Percentiles rank a stretch among this genome's conserved stretches.
Conservation (phyloP, 2,113 vertebrate genomes). For the Pavo muticus region DNA sequence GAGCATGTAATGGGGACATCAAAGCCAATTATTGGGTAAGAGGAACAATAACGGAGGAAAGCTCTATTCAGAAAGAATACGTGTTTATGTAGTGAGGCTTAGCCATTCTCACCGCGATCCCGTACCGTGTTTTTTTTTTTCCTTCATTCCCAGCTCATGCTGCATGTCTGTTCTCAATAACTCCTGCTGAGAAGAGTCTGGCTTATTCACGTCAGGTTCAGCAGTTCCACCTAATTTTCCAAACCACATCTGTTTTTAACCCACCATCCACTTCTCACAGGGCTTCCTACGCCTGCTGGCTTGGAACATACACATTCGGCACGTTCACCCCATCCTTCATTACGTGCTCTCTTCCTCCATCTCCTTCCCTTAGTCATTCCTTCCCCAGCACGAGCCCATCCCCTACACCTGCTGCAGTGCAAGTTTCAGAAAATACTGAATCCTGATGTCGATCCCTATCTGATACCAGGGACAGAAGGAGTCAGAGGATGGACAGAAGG, state of each 20-base stretch:
- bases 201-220: background rate
- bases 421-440: background rate
- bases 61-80: background rate
- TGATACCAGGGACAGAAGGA: background rate
- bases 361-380: fast-evolving
- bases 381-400: background rate
- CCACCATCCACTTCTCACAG: background rate
- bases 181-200: background rate
- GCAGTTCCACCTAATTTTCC: background rate
- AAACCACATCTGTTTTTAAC: background rate
- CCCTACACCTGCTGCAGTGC: background rate
- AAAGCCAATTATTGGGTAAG: slow-evolving; percentile 1
- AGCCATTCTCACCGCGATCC: background rate
- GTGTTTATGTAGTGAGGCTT: background rate
- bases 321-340: background rate
- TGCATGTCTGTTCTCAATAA: background rate
- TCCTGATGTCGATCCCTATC: background rate
- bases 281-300: background rate
- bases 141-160: background rate
- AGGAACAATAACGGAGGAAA: slow-evolving; percentile 14
- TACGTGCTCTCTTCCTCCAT: background rate
- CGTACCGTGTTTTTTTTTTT: background rate
- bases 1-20: slow-evolving; percentile 7
- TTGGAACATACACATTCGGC: background rate
- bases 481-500: background rate